Conservation (phyloP, 2,888 invertebrate species). For the Trissonchulus sp. region DNA sequence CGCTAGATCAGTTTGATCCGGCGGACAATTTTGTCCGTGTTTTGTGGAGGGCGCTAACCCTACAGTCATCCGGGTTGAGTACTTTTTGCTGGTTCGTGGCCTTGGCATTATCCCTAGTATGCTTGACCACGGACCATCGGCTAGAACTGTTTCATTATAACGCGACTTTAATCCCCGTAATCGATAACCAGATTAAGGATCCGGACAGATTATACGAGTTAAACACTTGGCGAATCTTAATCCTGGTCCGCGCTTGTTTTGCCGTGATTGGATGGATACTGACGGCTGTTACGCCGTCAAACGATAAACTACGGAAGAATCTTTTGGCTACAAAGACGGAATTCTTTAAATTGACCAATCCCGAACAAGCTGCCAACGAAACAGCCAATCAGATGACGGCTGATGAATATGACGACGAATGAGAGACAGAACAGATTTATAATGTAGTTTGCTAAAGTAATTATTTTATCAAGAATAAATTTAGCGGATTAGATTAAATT, state of each 20-base stretch:
- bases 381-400: no score
- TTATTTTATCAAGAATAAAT: no score
- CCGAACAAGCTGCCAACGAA: background rate
- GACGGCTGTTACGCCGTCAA: slow-evolving; percentile 11
- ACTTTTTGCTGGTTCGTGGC: slow-evolving; percentile 15
- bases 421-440: no score
- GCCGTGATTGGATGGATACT: slow-evolving; percentile 2
- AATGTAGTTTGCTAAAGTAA: no score
- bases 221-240: slow-evolving; percentile 12
- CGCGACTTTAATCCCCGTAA: no score
- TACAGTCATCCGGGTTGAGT: slow-evolving; percentile 20
- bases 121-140: slow-evolving; percentile 8
- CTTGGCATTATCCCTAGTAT: background rate
- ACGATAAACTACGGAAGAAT: slow-evolving; percentile 6
- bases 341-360: background rate
- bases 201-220: background rate
- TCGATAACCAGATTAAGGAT: background rate
- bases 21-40: background rate
- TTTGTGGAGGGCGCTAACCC: slow-evolving; percentile 5
- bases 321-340: background rate
- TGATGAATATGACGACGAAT: no score
- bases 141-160: slow-evolving; percentile 15
- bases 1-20: background rate
- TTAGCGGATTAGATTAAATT: no score
- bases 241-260: slow-evolving; percentile 1